These are phyloP conservation scores for Isichthys henryi DNA, from an alignment of 2,113 vertebrate species.

Conservation along the genomic window DNA sequence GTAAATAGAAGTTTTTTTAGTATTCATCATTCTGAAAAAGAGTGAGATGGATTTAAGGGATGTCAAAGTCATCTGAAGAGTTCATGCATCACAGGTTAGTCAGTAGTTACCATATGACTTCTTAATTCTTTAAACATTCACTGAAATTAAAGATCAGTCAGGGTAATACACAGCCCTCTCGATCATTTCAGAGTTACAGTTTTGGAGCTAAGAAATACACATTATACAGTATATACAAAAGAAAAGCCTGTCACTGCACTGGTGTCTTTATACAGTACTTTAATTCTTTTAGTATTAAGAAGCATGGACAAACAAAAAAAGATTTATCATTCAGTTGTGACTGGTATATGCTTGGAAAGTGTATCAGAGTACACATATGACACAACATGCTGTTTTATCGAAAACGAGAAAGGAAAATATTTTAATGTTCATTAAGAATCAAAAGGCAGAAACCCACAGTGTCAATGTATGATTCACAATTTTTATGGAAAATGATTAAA, in stretches of 20 bases:
- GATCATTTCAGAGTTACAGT: not conserved
- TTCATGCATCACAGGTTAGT: not conserved
- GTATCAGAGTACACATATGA: not conserved
- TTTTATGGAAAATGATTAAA: not conserved
- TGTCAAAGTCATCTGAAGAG: not conserved
- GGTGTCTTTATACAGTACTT: not conserved
- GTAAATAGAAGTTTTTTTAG: not conserved
- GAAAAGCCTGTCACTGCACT: not conserved
- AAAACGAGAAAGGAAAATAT: not conserved
- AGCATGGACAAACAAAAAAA: not conserved
- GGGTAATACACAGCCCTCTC: not conserved
- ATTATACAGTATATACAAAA: not conserved
- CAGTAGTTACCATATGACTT: not conserved
- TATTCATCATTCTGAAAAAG: not conserved
- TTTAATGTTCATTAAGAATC: conserved; percentile 3
- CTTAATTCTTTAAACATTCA: not conserved
- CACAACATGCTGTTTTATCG: not conserved
- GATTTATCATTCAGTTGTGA: not conserved
- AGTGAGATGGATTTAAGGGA: not conserved
- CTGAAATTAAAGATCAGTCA: not conserved
- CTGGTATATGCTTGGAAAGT: not conserved
- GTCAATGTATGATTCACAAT: not conserved
- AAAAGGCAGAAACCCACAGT: not conserved
- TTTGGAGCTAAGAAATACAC: not conserved
- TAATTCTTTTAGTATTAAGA: too few species aligned